Conservation (phyloP, 2,797 vertebrate genomes). For the Tangara arthus region DNA sequence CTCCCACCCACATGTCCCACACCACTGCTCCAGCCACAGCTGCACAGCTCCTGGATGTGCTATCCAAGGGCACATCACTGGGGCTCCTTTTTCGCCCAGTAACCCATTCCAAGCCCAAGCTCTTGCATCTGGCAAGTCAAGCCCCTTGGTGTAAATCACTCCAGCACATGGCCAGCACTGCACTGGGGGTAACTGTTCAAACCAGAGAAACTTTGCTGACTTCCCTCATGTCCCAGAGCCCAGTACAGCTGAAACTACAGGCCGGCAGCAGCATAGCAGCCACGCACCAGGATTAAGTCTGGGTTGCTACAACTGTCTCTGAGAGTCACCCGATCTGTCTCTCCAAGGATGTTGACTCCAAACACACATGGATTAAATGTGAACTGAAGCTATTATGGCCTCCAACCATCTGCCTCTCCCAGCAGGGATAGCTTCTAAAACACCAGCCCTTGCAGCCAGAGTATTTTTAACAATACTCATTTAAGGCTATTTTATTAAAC, state of each 20-base stretch:
- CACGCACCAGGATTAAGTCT: background rate
- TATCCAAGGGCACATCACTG: background rate
- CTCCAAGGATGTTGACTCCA: slow-evolving; percentile 52
- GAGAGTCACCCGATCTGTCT: slow-evolving; percentile 21
- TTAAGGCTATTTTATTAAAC: background rate
- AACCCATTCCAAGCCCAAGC: background rate
- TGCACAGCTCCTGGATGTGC: too few species aligned
- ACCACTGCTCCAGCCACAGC: background rate
- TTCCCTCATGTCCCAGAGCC: background rate
- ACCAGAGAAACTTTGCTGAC: background rate
- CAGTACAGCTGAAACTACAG: background rate
- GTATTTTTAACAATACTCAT: background rate
- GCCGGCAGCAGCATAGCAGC: background rate
- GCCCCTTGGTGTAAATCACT: background rate
- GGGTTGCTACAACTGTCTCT: slow-evolving; percentile 24
- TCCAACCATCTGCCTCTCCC: slow-evolving; percentile 59
- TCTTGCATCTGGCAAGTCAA: background rate
- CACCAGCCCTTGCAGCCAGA: background rate
- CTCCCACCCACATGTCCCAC: accelerated
- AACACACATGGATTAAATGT: slow-evolving; percentile 49
- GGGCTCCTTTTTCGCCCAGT: background rate
- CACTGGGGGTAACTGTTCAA: background rate
- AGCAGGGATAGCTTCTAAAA: slow-evolving; percentile 6
- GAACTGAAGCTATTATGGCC: slow-evolving; percentile 41
- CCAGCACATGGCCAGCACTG: background rate